Evolutionary conservation across 2,888 invertebrate species (phyloP).

Genomic region (Orchesella flavescens): DNA sequence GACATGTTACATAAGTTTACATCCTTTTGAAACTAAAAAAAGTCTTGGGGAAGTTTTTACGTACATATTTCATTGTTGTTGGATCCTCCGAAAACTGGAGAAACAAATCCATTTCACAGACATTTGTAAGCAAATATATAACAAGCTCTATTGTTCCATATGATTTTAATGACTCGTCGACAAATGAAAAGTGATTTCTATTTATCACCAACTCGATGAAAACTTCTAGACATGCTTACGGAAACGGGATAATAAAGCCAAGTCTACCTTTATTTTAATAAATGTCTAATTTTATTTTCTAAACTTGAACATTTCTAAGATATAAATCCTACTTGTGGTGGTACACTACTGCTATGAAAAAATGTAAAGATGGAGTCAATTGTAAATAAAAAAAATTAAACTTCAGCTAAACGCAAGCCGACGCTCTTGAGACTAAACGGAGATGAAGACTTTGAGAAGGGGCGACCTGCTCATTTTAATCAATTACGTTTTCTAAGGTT

Average conservation of each 20-base stretch:
- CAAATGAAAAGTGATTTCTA: slow-evolving; percentile 71
- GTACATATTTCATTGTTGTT: not conserved
- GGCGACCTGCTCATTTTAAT: slow-evolving; percentile 17
- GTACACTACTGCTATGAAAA: not conserved
- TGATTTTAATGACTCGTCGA: slow-evolving; percentile 58
- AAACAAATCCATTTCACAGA: not conserved
- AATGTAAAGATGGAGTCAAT: not conserved
- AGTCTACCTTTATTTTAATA: not conserved
- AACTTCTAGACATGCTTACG: not conserved
- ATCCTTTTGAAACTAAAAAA: not conserved
- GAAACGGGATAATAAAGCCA: not conserved
- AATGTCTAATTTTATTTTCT: not conserved
- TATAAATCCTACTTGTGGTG: not conserved
- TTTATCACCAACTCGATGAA: slow-evolving; percentile 62
- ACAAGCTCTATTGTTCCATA: slow-evolving; percentile 35
- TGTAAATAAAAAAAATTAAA: not conserved
- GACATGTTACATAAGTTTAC: slow-evolving; percentile 2
- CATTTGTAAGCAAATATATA: slow-evolving; percentile 51
- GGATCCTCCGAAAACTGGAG: not conserved
- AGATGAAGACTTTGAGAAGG: slow-evolving; percentile 12
- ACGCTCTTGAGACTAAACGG: not conserved
- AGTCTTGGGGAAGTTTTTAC: slow-evolving; percentile 14
- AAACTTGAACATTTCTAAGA: not conserved
- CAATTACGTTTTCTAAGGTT: slow-evolving; percentile 20
- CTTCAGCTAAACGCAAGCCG: not conserved